Percentiles rank a stretch among this genome's conserved stretches.
phyloP scores from a whole-genome alignment of 2,888 invertebrate species.

The Thereva nobilitata region DNA sequence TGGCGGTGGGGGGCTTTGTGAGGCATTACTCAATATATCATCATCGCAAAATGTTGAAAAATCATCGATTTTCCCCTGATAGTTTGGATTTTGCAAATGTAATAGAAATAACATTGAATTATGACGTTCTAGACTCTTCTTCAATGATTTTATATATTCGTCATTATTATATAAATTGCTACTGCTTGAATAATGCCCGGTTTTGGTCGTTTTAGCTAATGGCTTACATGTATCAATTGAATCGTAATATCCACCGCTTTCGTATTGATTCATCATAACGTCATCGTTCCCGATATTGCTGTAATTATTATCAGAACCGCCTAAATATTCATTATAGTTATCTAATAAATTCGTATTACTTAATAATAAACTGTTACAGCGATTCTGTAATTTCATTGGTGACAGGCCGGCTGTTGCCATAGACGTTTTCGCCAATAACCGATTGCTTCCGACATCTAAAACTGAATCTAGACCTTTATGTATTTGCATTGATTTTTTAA shows the following conservation, averaged over 20 bases:
- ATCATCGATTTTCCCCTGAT: conserved; percentile 48
- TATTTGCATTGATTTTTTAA: conserved; percentile 40
- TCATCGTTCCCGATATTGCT: conserved; percentile 17
- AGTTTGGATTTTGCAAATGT: conserved; percentile 55
- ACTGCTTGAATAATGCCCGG: conserved; percentile 43
- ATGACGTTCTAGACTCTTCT: conserved; percentile 54
- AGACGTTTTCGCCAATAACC: not conserved
- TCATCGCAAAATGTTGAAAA: conserved; percentile 45
- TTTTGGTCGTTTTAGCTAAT: not conserved
- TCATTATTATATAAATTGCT: conserved; percentile 55
- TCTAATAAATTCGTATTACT: conserved; percentile 35
- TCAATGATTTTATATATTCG: conserved; percentile 55
- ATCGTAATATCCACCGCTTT: conserved; percentile 20
- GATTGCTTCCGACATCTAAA: conserved; percentile 28
- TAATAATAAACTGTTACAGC: not conserved
- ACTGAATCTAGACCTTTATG: conserved; percentile 37
- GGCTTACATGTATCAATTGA: not conserved
- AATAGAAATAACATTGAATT: conserved; percentile 57
- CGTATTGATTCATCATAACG: conserved; percentile 2
- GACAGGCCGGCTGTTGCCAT: conserved; percentile 3
- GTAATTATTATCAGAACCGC: not conserved
- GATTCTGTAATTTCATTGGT: conserved; percentile 1
- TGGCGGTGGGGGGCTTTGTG: conserved; percentile 80
- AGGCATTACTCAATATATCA: conserved; percentile 52
- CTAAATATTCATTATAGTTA: conserved; percentile 28